Percentiles rank a stretch among this genome's conserved stretches.
These are phyloP conservation scores for Hyposoter dolosus DNA, from an alignment of 2,888 invertebrate genomes.

Conservation along the genomic window DNA sequence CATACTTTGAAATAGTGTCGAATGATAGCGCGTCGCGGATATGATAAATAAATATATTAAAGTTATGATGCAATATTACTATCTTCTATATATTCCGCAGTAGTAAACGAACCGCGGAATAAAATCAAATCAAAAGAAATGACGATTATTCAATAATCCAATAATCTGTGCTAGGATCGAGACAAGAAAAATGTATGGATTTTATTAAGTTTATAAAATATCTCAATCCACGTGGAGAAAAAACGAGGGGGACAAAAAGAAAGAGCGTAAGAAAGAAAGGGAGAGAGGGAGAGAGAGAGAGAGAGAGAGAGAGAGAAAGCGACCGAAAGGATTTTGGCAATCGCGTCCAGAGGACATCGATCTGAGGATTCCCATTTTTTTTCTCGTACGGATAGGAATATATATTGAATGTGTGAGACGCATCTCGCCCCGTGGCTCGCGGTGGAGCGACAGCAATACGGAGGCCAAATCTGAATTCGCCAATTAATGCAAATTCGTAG, in stretches of 20 bases:
- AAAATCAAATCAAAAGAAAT: background rate
- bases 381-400: conserved; percentile 1
- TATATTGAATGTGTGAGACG: conserved; percentile 23
- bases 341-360: conserved; percentile 55
- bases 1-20: background rate
- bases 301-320: conserved; percentile 49
- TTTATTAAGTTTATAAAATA: background rate
- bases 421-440: conserved; percentile 18
- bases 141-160: background rate
- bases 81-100: background rate
- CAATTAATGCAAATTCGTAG: conserved; percentile 54
- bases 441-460: background rate
- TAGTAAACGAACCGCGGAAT: background rate
- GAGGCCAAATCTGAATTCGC: conserved; percentile 34
- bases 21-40: background rate
- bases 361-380: conserved; percentile 46
- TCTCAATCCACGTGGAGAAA: background rate
- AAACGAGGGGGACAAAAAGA: background rate
- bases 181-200: background rate
- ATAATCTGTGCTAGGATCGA: background rate
- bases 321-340: conserved; percentile 49
- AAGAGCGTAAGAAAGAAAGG: background rate
- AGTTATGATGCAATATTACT: conserved; percentile 6
- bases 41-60: background rate
- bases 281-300: conserved; percentile 22